Conservation (phyloP, 2,113 vertebrate genomes). For the Hemiprocne comata region DNA sequence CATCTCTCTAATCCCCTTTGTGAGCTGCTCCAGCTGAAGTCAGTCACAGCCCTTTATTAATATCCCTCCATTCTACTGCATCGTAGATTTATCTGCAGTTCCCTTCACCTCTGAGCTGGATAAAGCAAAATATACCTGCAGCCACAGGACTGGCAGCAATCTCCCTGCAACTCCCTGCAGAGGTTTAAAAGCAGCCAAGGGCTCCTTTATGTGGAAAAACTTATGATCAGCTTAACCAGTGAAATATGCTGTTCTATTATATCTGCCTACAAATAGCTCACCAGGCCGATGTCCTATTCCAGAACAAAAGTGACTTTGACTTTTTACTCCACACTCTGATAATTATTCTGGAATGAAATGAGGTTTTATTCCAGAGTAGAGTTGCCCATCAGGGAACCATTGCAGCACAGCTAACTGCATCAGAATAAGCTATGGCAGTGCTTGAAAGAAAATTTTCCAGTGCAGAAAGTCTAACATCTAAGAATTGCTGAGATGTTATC, state of each 20-base stretch:
- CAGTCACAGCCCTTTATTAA: neutral
- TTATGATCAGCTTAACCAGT: neutral
- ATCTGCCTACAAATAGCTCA: neutral
- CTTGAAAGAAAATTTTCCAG: slow-evolving; percentile 27
- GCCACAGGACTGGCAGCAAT: neutral
- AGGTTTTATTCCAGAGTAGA: slow-evolving; percentile 21
- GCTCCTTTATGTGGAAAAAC: neutral
- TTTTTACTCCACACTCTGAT: neutral
- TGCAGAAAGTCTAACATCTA: neutral
- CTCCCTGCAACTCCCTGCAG: neutral
- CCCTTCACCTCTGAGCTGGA: neutral
- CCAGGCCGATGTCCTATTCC: neutral
- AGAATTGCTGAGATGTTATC: slow-evolving; percentile 17
- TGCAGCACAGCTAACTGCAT: neutral
- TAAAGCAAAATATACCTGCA: neutral
- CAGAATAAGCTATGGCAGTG: neutral
- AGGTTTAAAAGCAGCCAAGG: neutral
- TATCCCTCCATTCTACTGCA: neutral
- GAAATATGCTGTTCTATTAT: neutral
- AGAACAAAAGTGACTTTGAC: neutral
- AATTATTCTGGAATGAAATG: slow-evolving; percentile 17
- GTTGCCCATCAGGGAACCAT: slow-evolving; percentile 7
- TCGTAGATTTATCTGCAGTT: neutral
- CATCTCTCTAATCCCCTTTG: neutral
- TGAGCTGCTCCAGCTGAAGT: neutral